phyloP scores from a whole-genome alignment of 2,113 vertebrate species.

The Equus przewalskii region DNA sequence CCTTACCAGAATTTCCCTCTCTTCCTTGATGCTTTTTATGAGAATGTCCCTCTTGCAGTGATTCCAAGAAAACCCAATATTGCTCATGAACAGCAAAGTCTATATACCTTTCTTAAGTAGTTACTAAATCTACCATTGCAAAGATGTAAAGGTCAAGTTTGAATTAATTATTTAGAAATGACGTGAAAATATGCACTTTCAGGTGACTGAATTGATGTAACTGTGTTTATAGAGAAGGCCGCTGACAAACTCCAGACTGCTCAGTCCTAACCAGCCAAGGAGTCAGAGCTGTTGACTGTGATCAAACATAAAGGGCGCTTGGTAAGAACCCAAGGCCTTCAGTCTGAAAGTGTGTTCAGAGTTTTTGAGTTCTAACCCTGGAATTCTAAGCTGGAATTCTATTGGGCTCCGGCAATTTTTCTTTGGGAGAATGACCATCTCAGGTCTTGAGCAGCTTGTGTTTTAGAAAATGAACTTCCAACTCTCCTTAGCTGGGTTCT shows the following conservation, averaged over 20 bases:
- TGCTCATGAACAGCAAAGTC: slow-evolving; percentile 7
- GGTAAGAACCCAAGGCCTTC: background rate
- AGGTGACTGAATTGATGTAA: slow-evolving; percentile 59
- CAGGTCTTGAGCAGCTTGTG: background rate
- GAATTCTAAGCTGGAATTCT: slow-evolving; percentile 27
- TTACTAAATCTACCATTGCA: slow-evolving; percentile 55
- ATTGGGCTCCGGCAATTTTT: background rate
- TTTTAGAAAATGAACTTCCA: slow-evolving; percentile 58
- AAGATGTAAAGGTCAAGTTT: slow-evolving; percentile 61
- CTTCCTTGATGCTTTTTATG: background rate
- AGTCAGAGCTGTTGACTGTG: slow-evolving; percentile 38
- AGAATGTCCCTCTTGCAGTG: background rate
- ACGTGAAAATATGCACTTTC: slow-evolving; percentile 57
- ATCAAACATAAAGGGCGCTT: slow-evolving; percentile 62
- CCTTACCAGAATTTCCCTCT: slow-evolving; percentile 15
- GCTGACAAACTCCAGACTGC: slow-evolving; percentile 31
- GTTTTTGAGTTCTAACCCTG: slow-evolving; percentile 27
- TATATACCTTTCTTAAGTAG: slow-evolving; percentile 21
- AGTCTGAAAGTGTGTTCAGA: slow-evolving; percentile 65
- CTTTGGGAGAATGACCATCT: background rate
- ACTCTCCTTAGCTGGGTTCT: slow-evolving; percentile 11
- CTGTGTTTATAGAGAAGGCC: slow-evolving; percentile 4
- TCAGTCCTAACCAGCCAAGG: slow-evolving; percentile 43
- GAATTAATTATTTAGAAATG: slow-evolving; percentile 76
- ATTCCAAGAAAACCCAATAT: slow-evolving; percentile 65